These are phyloP conservation scores for Siniperca knerii DNA, from an alignment of 2,113 vertebrate genomes.

Conservation along the genomic window DNA sequence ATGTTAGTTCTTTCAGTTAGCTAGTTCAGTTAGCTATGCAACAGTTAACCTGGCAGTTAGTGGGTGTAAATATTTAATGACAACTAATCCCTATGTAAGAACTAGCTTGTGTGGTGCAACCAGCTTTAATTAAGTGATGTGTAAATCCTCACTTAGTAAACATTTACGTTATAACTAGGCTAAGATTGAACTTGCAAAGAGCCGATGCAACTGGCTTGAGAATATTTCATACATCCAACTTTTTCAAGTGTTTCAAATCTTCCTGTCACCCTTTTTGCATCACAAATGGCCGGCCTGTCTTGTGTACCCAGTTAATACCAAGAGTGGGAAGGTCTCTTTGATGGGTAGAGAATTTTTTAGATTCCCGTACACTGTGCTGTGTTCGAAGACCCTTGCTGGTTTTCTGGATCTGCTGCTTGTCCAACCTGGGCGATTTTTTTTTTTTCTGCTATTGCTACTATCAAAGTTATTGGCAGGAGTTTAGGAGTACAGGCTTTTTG, in stretches of 20 bases:
- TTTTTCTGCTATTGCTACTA: slow-evolving; percentile 10
- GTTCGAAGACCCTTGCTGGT: slow-evolving; percentile 1
- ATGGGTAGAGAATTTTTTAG: slow-evolving; percentile 61
- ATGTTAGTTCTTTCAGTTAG: too few relatives aligned
- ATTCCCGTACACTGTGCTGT: slow-evolving; percentile 57
- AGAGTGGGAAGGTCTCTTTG: slow-evolving; percentile 42
- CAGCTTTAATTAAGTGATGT: background rate
- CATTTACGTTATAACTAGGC: background rate
- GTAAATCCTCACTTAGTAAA: background rate
- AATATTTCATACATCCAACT: background rate
- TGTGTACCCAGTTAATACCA: slow-evolving; percentile 61
- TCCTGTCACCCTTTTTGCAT: slow-evolving; percentile 14
- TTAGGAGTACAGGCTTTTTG: background rate
- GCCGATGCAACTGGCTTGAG: background rate
- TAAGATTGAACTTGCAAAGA: background rate
- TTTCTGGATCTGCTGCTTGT: slow-evolving; percentile 4
- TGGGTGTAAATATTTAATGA: background rate
- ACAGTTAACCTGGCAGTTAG: too few relatives aligned
- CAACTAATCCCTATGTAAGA: background rate
- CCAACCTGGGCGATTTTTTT: background rate
- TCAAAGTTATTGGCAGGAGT: slow-evolving; percentile 42
- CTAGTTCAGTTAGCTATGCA: too few relatives aligned
- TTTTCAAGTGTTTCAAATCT: background rate
- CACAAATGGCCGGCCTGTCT: slow-evolving; percentile 42
- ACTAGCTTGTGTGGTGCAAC: background rate